Base-by-base conservation (phyloP, 2,797 vertebrate species). In the Acropternis orthonyx region DNA sequence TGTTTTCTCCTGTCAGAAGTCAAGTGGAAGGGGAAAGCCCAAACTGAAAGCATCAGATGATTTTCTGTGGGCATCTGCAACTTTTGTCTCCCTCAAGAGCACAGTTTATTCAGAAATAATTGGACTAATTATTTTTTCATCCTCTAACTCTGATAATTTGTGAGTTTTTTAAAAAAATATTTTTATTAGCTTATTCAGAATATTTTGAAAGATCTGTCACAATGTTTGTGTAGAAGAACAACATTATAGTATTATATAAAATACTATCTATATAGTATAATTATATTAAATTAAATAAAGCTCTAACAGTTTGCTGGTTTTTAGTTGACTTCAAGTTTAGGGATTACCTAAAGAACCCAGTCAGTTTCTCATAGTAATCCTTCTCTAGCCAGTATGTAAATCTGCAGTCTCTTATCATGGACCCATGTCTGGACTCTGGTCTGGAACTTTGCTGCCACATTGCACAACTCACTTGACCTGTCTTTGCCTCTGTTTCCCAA, bases 121-220 rank as follows among this genome's bases (percentile, higher is more conserved):
- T 67, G 6, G 73, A 26, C 12, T 72, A 49, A 19, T 30, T 48
- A 63, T 13, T 9, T 46, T 76, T 77, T 59, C 13, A 12, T 68
- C 23, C 12, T 78, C 16, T 56, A 44, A 34, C 26, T 48, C 27
- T 76, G n/a, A 41, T 37, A 68, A 54, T 30, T 48, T 80, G 2
- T 72, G 12, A 8, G 0, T 0, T 6, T 51, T 54, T 17, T 12
- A 23, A 1, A 1, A 43, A 69, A 68, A 32, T 10, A 11, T 7
- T 15, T 56, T 44, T 54, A 17, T 24, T 67, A 27, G 5, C 65
- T 54, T n/a, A 37, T 46, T 92, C 19, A 55, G 32, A 73, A 20
- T 49, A n/a, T 83, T 91, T 91, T 48, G 62, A 66, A 36, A 69
- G 22, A 54, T n/a, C 43, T 2, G 3, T 85, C 27, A 19, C 0